Evolutionary conservation across 2,113 vertebrate species (phyloP).

Genomic region (Sylvia atricapilla): DNA sequence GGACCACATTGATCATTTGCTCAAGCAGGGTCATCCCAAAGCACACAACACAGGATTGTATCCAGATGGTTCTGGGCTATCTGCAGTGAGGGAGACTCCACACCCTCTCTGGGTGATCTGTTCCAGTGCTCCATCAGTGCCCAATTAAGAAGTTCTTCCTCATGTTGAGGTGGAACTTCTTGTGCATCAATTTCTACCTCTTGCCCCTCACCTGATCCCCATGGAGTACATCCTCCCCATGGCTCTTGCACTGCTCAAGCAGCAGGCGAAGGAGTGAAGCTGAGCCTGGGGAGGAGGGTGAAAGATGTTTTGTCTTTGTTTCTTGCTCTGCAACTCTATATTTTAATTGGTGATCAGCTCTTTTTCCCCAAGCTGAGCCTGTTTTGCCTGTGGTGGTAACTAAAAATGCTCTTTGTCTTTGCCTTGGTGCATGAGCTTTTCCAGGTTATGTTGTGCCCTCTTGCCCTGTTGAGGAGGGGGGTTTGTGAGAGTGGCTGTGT

Average conservation of each 20-base stretch:
- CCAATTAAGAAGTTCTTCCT: background rate
- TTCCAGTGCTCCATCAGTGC: rapidly evolving
- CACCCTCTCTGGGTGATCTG: background rate
- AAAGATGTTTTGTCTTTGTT: background rate
- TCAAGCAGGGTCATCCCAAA: background rate
- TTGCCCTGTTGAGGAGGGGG: background rate
- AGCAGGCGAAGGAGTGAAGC: background rate
- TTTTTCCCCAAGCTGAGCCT: background rate
- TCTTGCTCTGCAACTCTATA: background rate
- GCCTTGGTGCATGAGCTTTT: background rate
- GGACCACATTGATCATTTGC: background rate
- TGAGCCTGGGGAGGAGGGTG: background rate
- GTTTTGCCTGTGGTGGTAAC: background rate
- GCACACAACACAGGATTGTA: rapidly evolving
- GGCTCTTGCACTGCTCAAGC: background rate
- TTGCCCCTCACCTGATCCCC: background rate
- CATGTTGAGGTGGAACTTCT: background rate
- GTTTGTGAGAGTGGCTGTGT: background rate
- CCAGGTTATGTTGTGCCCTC: background rate
- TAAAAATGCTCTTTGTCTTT: background rate
- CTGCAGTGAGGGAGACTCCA: background rate
- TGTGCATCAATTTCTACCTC: background rate
- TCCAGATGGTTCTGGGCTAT: background rate
- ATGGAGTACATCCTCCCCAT: background rate
- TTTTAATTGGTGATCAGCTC: background rate